Conservation (phyloP, 2,113 vertebrate species). For the Callionymus lyra region DNA sequence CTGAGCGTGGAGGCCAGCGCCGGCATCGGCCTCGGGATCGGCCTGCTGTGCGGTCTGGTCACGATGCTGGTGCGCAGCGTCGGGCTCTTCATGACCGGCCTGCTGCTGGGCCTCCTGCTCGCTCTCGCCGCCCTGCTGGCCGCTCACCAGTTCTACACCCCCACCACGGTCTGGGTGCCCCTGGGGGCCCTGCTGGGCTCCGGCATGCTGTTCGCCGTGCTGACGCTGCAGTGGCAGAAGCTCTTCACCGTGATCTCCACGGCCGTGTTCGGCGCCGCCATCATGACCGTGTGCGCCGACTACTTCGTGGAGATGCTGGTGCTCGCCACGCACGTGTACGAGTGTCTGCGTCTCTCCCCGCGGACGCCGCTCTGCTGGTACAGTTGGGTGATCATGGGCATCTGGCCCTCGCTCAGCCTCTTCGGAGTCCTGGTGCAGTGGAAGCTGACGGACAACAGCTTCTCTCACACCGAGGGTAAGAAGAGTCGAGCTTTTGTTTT, state of each 20-base stretch:
- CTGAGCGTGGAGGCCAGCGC: slow-evolving; percentile 81
- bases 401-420: slow-evolving; percentile 76
- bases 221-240: slow-evolving; percentile 79
- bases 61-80: slow-evolving; percentile 83
- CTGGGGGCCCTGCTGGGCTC: slow-evolving; percentile 71
- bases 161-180: slow-evolving; percentile 77
- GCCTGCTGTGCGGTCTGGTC: slow-evolving; percentile 80
- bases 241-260: slow-evolving; percentile 77
- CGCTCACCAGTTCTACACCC: slow-evolving; percentile 71
- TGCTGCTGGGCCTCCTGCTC: slow-evolving; percentile 77
- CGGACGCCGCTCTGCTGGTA: slow-evolving; percentile 76
- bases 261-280: slow-evolving; percentile 72
- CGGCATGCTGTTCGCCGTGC: slow-evolving; percentile 76
- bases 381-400: slow-evolving; percentile 78
- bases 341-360: slow-evolving; percentile 67
- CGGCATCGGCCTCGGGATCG: slow-evolving; percentile 79
- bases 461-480: slow-evolving; percentile 74
- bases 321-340: slow-evolving; percentile 64
- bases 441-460: slow-evolving; percentile 75
- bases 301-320: slow-evolving; percentile 77
- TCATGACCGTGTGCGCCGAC: slow-evolving; percentile 75
- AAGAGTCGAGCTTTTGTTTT: too few species aligned
- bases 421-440: slow-evolving; percentile 78
- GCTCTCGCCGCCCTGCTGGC: slow-evolving; percentile 69
- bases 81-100: slow-evolving; percentile 83